phyloP scores from a whole-genome alignment of 2,113 vertebrate species.

The Tauraco erythrolophus region DNA sequence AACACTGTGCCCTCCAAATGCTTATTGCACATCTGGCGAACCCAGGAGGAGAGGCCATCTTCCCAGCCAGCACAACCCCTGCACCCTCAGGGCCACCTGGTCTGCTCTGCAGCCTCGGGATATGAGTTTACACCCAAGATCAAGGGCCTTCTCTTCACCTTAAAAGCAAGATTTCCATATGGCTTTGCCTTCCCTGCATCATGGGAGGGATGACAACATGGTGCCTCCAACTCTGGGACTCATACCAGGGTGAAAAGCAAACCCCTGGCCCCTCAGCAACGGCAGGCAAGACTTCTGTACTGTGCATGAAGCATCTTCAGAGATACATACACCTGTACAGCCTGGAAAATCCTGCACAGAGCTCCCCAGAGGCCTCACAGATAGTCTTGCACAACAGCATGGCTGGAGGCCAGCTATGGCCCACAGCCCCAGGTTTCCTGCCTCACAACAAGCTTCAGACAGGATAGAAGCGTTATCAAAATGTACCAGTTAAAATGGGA shows the following conservation, averaged over 20 bases:
- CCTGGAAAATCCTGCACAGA: background rate
- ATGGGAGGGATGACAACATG: accelerated
- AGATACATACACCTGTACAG: background rate
- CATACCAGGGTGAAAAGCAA: background rate
- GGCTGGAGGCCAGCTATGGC: background rate
- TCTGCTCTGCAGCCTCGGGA: background rate
- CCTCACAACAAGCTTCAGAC: background rate
- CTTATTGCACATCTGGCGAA: background rate
- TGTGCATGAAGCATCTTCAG: background rate
- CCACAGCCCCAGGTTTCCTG: background rate
- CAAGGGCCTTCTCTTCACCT: background rate
- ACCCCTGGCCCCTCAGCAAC: no score
- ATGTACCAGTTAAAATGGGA: background rate
- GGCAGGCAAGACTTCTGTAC: background rate
- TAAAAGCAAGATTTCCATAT: background rate
- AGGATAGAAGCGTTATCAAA: background rate
- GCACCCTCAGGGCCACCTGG: background rate
- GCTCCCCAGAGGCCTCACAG: background rate
- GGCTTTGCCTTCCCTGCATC: background rate
- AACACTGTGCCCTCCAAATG: background rate
- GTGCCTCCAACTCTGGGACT: background rate
- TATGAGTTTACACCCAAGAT: background rate
- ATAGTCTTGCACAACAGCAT: background rate
- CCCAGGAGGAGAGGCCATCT: background rate
- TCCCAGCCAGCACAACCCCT: background rate